Conservation (phyloP, 2,888 invertebrate genomes). For the Macrosiphum euphorbiae region DNA sequence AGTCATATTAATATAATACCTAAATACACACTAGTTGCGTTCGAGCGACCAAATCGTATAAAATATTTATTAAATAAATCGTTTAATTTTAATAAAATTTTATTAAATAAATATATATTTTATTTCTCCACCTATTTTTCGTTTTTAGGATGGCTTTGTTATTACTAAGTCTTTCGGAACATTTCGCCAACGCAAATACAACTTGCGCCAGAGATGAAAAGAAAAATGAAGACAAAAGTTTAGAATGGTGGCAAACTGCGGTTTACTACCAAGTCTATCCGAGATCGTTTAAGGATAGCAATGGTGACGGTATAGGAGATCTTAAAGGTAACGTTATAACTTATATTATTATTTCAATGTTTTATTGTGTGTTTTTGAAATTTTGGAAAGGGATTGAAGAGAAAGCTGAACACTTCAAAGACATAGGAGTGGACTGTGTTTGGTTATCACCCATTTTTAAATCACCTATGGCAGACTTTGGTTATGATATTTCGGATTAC, state of each 20-base stretch:
- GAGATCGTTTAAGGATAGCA: constrained; percentile 85
- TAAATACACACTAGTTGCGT: not conserved
- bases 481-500: constrained; percentile 77
- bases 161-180: not conserved
- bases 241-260: constrained; percentile 87
- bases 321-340: constrained; percentile 76
- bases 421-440: constrained; percentile 76
- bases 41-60: not conserved
- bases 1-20: not conserved
- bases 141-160: constrained; percentile 2
- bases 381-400: constrained; percentile 69
- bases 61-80: no score
- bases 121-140: not conserved
- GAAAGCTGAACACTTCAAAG: constrained; percentile 74
- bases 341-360: not conserved
- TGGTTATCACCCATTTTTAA: constrained; percentile 82
- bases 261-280: constrained; percentile 90
- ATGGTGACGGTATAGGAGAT: constrained; percentile 90
- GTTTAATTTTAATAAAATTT: no score
- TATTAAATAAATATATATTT: no score
- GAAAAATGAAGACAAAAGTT: not conserved
- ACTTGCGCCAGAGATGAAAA: rapidly evolving
- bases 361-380: not conserved
- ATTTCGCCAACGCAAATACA: not conserved
- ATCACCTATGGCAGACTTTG: constrained; percentile 78